Evolutionary conservation across 2,888 invertebrate species (phyloP), one percentile per base, ranked within the genome.

Genomic region (Acanthopleura granulata): DNA sequence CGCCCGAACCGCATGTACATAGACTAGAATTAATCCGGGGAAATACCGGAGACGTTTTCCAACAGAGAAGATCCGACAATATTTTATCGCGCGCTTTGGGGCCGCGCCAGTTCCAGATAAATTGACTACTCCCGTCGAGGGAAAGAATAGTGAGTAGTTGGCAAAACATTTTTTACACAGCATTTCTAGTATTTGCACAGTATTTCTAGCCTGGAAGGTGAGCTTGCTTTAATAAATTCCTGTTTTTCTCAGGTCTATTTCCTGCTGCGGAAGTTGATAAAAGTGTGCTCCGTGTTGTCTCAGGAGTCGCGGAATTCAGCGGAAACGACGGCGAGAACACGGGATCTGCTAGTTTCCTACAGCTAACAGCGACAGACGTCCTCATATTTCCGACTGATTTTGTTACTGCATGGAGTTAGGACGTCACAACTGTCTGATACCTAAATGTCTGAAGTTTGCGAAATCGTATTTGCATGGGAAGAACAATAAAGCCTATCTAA

Each of bases 171-270:
- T 57, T 57, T 57, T 57, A 18, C 22, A 15, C 29, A 25, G 16
- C 25, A 27, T 66, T 66, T 66, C 66, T 66, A 66, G 27, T 66
- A 66, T 66, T 66, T 66, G 6, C 66, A 66, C 16, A 27, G 66
- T 66, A 66, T 66, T 27, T 22, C 29, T 66, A 66, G 1, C 66
- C 29, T 25, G 66, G 22, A 66, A 66, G 15, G 66, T 6, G 22
- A 66, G 22, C 66, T 27, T 22, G 29, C 66, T 66, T 66, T 66
- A 27, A 66, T 66, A 66, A 66, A 66, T 66, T 66, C 66, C 29
- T 66, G 66, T 66, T 66, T 66, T 66, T 14, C 29, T 25, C 29
- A 6, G 22, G 15, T 25, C 25, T 27, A 66, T 66, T 66, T 66
- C 66, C 66, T 16, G 14, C 66, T 66, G 66, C 3, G 22, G 25